These are phyloP conservation scores for Brachionus rubens DNA, from an alignment of 1,140 invertebrate genomes.

Conservation along the genomic window DNA sequence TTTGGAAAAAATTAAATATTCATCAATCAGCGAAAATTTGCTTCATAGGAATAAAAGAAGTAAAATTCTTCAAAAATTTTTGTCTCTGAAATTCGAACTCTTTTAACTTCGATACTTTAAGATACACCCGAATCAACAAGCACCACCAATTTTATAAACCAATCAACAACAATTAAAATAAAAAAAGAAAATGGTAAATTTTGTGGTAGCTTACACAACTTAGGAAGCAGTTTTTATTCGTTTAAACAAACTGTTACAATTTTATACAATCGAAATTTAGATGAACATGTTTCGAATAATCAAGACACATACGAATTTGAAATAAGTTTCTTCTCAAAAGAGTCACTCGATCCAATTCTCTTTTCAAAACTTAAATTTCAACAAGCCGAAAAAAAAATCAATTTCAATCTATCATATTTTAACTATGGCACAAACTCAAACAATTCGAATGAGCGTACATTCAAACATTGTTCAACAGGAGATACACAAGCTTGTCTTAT, in stretches of 20 bases:
- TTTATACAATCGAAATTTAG: conserved; percentile 10
- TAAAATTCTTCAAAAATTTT: background rate
- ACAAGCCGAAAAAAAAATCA: background rate
- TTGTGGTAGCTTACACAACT: conserved; percentile 24
- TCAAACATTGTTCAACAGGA: background rate
- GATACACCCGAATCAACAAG: too few species aligned
- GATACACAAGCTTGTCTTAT: background rate
- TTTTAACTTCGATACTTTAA: background rate
- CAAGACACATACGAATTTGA: conserved; percentile 29
- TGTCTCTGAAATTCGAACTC: background rate
- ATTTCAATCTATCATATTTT: background rate
- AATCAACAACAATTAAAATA: too few species aligned
- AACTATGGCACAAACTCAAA: conserved; percentile 3
- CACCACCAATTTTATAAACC: background rate
- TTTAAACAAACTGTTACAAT: background rate
- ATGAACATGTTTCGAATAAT: background rate
- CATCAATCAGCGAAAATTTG: background rate
- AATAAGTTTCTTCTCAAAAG: background rate
- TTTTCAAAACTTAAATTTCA: conserved; percentile 39
- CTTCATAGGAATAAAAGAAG: background rate
- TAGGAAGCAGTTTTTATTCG: conserved; percentile 30
- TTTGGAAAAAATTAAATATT: background rate
- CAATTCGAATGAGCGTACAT: background rate
- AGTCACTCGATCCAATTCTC: conserved; percentile 3
- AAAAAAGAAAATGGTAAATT: background rate